Percentiles rank a stretch among this genome's conserved stretches.
Evolutionary conservation across 2,797 vertebrate genomes (phyloP).

Genomic region (Prunella strophiata): DNA sequence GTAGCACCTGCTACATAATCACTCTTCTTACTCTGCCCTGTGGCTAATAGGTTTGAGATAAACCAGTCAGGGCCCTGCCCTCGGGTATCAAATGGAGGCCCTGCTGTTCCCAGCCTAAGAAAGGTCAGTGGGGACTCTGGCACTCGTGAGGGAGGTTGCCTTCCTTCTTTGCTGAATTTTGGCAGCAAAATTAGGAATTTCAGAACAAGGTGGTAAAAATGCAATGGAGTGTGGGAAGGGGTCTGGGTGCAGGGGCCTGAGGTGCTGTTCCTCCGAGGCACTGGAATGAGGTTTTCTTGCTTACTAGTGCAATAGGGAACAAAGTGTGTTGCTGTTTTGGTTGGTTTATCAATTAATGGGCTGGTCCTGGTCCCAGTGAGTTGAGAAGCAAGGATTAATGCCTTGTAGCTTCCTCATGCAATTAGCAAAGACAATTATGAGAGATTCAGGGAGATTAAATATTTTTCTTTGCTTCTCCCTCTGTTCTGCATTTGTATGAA

Average conservation of each 20-base stretch:
- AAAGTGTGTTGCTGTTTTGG: neutral
- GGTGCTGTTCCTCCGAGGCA: accelerated
- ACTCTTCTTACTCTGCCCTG: neutral
- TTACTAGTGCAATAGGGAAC: neutral
- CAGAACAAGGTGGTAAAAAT: neutral
- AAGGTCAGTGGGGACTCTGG: neutral
- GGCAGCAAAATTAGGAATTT: neutral
- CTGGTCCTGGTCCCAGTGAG: neutral
- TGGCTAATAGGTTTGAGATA: neutral
- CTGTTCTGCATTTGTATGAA: neutral
- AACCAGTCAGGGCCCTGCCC: neutral
- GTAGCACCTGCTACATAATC: neutral
- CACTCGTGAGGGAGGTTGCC: neutral
- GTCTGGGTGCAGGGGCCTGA: accelerated
- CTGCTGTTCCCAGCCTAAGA: neutral
- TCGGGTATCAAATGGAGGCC: neutral
- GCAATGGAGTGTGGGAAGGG: neutral
- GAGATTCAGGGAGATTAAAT: neutral
- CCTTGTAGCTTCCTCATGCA: neutral
- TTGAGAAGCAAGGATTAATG: neutral
- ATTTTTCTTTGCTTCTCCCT: neutral
- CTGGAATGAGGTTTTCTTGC: neutral
- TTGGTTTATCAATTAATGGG: neutral
- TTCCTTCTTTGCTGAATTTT: neutral
- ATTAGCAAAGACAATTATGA: neutral